A percentile compares a stretch with the other conserved stretches of the same genome.
Evolutionary conservation across 2,113 vertebrate species (phyloP).

Genomic region (Tilapia sparmanii): DNA sequence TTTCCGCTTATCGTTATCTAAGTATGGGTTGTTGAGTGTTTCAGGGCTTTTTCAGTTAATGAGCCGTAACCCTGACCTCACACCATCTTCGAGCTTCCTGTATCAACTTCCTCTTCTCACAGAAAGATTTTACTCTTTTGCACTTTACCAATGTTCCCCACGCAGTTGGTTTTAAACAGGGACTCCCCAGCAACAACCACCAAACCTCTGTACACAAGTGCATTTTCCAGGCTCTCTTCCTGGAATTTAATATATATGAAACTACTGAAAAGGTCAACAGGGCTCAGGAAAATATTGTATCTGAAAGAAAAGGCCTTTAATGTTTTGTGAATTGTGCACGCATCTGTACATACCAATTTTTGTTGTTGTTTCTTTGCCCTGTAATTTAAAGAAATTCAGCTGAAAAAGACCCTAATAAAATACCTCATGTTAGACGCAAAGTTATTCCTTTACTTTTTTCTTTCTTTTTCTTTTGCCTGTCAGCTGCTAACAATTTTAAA

Average conservation of each 20-base stretch:
- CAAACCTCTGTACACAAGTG: background rate
- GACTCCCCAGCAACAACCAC: background rate
- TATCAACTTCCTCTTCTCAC: background rate
- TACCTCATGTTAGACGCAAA: rapidly evolving
- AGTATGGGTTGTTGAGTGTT: background rate
- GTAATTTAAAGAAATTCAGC: rapidly evolving
- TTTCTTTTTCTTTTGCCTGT: background rate
- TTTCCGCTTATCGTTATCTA: background rate
- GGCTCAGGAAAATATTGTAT: background rate
- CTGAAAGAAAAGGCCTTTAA: background rate
- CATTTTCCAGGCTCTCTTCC: background rate
- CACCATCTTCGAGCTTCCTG: background rate
- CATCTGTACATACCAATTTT: background rate
- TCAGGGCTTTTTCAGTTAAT: background rate
- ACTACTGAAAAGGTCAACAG: rapidly evolving
- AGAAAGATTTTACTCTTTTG: background rate
- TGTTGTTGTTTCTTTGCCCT: background rate
- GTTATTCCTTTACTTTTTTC: background rate
- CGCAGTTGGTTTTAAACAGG: background rate
- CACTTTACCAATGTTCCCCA: rapidly evolving
- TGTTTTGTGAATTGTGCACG: rapidly evolving
- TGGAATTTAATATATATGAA: background rate
- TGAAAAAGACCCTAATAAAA: background rate
- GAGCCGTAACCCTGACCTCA: background rate
- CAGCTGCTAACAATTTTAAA: background rate